Conservation (phyloP, 1,140 invertebrate species). For the Hestina assimilis region DNA sequence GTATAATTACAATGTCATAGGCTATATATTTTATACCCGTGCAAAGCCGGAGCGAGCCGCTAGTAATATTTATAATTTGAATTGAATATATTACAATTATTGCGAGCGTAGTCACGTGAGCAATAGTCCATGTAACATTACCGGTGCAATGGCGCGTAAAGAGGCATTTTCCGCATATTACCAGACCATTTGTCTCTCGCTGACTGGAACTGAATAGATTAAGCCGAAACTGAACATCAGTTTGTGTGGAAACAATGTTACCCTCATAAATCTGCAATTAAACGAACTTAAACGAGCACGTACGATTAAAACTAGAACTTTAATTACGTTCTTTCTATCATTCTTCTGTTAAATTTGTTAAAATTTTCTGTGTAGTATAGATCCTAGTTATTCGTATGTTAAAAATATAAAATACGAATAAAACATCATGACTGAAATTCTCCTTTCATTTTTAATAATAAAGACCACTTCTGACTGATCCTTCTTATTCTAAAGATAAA, state of each 20-base stretch:
- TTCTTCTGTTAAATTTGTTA: neutral
- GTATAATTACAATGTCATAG: too few species aligned
- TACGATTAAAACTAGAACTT: neutral
- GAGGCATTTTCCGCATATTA: constrained; percentile 34
- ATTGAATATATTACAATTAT: neutral
- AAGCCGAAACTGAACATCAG: constrained; percentile 17
- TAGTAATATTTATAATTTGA: too few species aligned
- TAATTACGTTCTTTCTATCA: neutral
- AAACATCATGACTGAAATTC: too few species aligned
- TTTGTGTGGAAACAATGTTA: constrained; percentile 16
- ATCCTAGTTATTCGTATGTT: too few species aligned
- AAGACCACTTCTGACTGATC: too few species aligned
- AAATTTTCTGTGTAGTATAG: neutral
- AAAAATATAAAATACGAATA: too few species aligned
- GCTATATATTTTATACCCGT: too few species aligned
- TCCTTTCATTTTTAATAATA: too few species aligned
- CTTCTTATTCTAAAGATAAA: too few species aligned
- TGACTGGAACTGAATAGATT: constrained; percentile 22
- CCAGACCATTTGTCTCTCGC: constrained; percentile 27
- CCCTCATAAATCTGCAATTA: constrained; percentile 9
- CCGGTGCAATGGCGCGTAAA: constrained; percentile 30
- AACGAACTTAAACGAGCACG: neutral
- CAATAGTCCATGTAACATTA: constrained; percentile 17
- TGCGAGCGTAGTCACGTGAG: neutral
- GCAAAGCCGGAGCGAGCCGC: too few species aligned